Percentiles rank a stretch among this genome's conserved stretches.
These are phyloP conservation scores for Lytechinus variegatus DNA, from an alignment of 35 echinoderm and acorn worm genomes.

Conservation along the genomic window DNA sequence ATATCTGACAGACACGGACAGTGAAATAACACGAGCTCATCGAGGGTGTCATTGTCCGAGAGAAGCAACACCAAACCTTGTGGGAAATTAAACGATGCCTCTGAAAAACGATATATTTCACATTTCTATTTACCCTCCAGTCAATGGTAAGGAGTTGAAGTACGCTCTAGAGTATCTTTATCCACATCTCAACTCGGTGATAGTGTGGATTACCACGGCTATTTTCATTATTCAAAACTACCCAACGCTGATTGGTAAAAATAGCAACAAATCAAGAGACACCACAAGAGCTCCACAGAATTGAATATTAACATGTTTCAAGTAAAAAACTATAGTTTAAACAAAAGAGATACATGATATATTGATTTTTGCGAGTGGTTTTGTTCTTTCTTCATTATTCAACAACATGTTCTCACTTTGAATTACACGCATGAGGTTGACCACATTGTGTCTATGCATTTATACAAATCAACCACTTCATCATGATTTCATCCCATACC, in stretches of 20 bases:
- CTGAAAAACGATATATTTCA: neutral
- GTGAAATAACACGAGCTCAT: neutral
- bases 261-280: neutral
- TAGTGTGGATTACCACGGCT: neutral
- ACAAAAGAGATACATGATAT: too few relatives aligned
- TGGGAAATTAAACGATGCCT: neutral
- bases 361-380: neutral
- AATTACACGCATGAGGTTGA: neutral
- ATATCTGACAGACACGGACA: neutral
- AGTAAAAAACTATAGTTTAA: too few relatives aligned
- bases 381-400: neutral
- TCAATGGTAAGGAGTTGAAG: neutral
- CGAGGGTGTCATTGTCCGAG: neutral
- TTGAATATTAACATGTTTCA: neutral
- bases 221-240: neutral
- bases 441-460: neutral
- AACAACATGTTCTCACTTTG: neutral
- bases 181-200: neutral
- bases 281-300: neutral
- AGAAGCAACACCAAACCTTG: neutral
- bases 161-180: neutral
- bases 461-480: neutral
- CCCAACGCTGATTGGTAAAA: neutral
- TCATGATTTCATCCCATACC: neutral
- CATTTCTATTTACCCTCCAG: neutral